Percentiles rank a stretch among this genome's conserved stretches.
phyloP scores from a whole-genome alignment of 37 sponge, comb jelly and placozoan species.

The Agelas oroides region DNA sequence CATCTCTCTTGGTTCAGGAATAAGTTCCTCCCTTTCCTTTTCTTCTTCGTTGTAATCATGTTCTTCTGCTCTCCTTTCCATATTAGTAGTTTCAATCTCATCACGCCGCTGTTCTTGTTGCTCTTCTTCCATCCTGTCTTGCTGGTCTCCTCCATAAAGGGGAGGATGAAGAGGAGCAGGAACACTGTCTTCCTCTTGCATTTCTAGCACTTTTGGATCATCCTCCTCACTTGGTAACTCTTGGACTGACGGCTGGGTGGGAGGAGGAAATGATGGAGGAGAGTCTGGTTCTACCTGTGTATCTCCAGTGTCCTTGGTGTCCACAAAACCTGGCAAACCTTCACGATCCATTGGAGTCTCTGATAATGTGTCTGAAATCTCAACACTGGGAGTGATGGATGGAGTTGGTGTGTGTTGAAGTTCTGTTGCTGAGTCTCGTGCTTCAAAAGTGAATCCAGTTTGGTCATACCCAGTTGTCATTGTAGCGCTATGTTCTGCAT shows the following conservation, averaged over 20 bases:
- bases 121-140: too few species aligned
- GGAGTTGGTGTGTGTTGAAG: neutral
- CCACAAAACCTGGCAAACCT: neutral
- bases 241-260: neutral
- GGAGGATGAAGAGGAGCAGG: too few species aligned
- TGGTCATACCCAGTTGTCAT: too few species aligned
- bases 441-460: neutral
- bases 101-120: neutral
- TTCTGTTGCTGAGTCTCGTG: neutral
- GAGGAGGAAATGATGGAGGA: neutral
- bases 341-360: neutral
- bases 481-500: too few species aligned
- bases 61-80: neutral
- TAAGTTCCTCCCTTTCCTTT: neutral
- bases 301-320: neutral
- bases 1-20: too few species aligned
- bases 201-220: too few species aligned
- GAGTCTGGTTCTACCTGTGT: neutral
- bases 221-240: neutral
- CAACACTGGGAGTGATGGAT: neutral
- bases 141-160: neutral
- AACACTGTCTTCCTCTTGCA: too few species aligned
- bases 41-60: neutral
- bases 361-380: neutral
- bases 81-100: neutral